Evolutionary conservation across 30 jellyfish, hydroid and myxozoan genomes (phyloP).

Genomic region (Rhopilema esculentum): DNA sequence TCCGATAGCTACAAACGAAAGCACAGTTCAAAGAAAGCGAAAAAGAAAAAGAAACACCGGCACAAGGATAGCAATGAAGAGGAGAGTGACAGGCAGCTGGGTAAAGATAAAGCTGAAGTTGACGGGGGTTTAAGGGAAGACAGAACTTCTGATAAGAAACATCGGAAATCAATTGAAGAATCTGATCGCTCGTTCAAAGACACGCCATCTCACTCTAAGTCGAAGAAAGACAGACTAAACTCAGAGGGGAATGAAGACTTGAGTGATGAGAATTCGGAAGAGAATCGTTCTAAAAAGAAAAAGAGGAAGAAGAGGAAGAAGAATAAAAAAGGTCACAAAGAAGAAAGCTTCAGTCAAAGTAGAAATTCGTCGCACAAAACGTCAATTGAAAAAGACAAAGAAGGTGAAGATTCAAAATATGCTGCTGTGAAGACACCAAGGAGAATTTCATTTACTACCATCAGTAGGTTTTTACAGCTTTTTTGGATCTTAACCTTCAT

Average conservation of each 20-base stretch:
- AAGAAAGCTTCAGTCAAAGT: not conserved
- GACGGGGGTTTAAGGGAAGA: not conserved
- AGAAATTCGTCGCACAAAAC: not conserved
- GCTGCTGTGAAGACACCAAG: slow-evolving; percentile 39
- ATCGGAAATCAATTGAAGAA: not conserved
- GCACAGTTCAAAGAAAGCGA: slow-evolving; percentile 12
- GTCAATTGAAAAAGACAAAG: not conserved
- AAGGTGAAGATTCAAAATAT: slow-evolving; percentile 37
- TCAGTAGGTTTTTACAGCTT: slow-evolving; percentile 12
- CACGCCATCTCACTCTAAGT: not conserved
- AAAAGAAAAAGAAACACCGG: slow-evolving; percentile 12
- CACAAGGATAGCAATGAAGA: not conserved
- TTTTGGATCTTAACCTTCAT: not conserved
- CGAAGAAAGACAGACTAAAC: not conserved
- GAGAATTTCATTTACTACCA: slow-evolving; percentile 11
- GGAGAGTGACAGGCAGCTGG: slow-evolving; percentile 13
- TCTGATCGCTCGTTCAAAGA: not conserved
- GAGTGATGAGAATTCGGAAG: slow-evolving; percentile 2
- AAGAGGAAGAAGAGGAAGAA: slow-evolving; percentile 14
- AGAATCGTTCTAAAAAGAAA: slow-evolving; percentile 2
- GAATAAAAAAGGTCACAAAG: not conserved
- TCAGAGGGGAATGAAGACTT: not conserved
- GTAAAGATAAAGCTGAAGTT: too few relatives aligned
- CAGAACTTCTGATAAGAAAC: not conserved
- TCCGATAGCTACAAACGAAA: not conserved